These are phyloP conservation scores for Drosophila histrio DNA, from an alignment of 2,888 invertebrate species.

Conservation along the genomic window DNA sequence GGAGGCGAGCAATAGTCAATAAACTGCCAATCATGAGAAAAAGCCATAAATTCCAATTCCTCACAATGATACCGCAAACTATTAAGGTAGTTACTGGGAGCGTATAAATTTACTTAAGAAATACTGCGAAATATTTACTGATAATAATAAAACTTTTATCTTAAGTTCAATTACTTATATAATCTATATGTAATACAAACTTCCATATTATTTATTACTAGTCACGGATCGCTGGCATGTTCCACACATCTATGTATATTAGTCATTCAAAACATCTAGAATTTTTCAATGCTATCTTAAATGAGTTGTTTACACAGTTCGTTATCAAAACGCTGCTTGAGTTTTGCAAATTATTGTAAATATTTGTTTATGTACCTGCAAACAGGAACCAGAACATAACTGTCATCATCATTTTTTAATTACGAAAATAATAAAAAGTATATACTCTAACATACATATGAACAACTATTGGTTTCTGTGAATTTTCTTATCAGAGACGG, in stretches of 20 bases:
- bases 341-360: conserved; percentile 40
- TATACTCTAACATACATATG: background rate
- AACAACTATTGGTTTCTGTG: background rate
- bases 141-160: background rate
- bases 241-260: conserved; percentile 19
- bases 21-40: conserved; percentile 12
- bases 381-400: conserved; percentile 25
- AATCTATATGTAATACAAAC: background rate
- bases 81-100: background rate
- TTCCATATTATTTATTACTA: background rate
- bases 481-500: conserved; percentile 19
- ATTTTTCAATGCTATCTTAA: conserved; percentile 31
- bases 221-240: conserved; percentile 11
- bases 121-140: background rate
- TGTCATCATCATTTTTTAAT: conserved; percentile 29
- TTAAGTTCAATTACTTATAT: background rate
- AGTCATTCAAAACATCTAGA: conserved; percentile 30
- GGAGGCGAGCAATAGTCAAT: background rate
- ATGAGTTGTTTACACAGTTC: conserved; percentile 12
- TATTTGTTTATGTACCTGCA: conserved; percentile 35
- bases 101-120: background rate
- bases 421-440: conserved; percentile 2
- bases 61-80: no score
- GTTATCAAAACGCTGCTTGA: conserved; percentile 30
- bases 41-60: background rate